Evolutionary conservation across 2,888 invertebrate species (phyloP), one percentile per base, ranked within the genome.

Genomic region (Blomia tropicalis): DNA sequence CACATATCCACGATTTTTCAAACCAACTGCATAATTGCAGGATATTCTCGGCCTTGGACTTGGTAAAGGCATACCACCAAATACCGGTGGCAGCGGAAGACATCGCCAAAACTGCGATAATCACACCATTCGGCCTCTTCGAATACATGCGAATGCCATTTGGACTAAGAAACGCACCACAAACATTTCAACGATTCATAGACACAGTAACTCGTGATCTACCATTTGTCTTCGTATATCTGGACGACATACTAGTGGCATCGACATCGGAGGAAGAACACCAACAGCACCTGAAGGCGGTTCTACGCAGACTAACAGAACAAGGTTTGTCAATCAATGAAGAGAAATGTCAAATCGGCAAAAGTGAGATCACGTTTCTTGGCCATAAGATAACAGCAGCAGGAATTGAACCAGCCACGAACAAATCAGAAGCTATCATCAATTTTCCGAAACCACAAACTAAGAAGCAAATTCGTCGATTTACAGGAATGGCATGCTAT

Each of bases 91-190:
- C 63, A 2, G 43, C 63, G 3, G 70, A 69, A 3, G 73, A 75
- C 63, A 69, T 75, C 23, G 67, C 64, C 0, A 74, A 75, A 64
- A 74, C 74, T 0, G 73, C 72, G 0, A 70, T 74, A 1, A 71
- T 64, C 1, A 73, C 73, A 2, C 72, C 73, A 1, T 70, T 73
- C 60, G 73, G 72, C 2, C 63, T 73, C 3, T 74, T 70, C 59
- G 71, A 75, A 62, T 73, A 71, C 60, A 60, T 68, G 0, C 61
- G 59, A 1, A 73, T 73, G 71, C 58, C 68, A 30, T 74, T 74
- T 29, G 74, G 74, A 1, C 67, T 75, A 0, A 54, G 72, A 1
- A 75, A 76, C 62, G 73, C 75, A 0, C 71, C 71, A 1, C 72
- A 75, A 64, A 72, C 73, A 0, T 75, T 4, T n/a, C 65, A 65